These are phyloP conservation scores for Zaprionus ornatus DNA, from an alignment of 1,140 invertebrate species.

Conservation along the genomic window DNA sequence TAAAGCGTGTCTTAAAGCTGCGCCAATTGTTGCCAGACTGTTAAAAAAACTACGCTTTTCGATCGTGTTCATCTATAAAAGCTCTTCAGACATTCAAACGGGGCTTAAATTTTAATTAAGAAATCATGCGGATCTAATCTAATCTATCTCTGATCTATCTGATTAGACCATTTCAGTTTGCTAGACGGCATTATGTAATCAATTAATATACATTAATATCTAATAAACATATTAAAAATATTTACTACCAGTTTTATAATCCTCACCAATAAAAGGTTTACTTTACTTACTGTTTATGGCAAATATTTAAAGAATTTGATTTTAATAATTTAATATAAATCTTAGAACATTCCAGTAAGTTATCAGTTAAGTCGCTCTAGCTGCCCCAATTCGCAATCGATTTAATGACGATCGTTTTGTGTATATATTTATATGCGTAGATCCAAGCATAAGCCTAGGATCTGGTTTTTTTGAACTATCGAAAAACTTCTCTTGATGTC, in stretches of 20 bases:
- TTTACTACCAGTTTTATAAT: too few species aligned
- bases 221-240: neutral
- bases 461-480: neutral
- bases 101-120: neutral
- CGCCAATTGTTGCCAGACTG: conserved; percentile 16
- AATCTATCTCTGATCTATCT: too few species aligned
- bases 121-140: neutral
- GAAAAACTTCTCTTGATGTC: conserved; percentile 16
- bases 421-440: neutral
- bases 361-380: neutral
- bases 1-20: conserved; percentile 46
- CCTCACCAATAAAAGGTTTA: neutral
- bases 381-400: neutral
- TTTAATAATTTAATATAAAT: neutral
- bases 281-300: neutral
- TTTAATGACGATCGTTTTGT: neutral
- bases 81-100: neutral
- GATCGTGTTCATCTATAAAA: neutral
- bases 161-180: neutral
- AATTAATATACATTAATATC: neutral
- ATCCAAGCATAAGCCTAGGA: neutral
- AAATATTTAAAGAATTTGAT: neutral
- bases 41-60: neutral
- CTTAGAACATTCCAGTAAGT: neutral
- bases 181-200: neutral